These are phyloP conservation scores for Mesocentrotus franciscanus DNA, from an alignment of 53 echinoderm and acorn worm genomes.

Conservation along the genomic window DNA sequence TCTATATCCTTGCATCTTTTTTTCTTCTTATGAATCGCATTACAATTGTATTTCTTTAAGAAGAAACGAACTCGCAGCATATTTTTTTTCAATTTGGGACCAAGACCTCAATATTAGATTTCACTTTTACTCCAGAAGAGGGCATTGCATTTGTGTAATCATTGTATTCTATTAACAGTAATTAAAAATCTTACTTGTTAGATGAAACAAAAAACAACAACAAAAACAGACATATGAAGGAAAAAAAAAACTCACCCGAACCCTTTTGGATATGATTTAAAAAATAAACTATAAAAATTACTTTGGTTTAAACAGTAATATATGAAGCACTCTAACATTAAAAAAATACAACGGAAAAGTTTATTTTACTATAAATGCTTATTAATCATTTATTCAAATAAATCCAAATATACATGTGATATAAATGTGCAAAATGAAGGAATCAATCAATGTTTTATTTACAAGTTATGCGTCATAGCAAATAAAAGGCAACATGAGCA, in stretches of 20 bases:
- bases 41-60: too few species aligned
- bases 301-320: not conserved
- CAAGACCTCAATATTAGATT: too few species aligned
- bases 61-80: too few species aligned
- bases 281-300: not conserved
- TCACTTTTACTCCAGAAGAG: too few species aligned
- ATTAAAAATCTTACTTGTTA: too few species aligned
- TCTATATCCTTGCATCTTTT: too few species aligned
- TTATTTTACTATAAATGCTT: not conserved
- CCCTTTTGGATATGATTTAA: not conserved
- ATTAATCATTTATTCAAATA: conserved; percentile 28
- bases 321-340: not conserved
- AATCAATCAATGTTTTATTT: not conserved
- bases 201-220: too few species aligned
- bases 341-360: not conserved
- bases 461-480: not conserved
- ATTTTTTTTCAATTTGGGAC: too few species aligned
- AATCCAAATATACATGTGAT: conserved; percentile 20
- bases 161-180: too few species aligned
- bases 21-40: too few species aligned
- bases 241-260: not conserved
- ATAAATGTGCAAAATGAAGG: conserved; percentile 27
- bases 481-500: conserved; percentile 11
- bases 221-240: too few species aligned
- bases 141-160: too few species aligned